These are phyloP conservation scores for Dufourea novaeangliae DNA, from an alignment of 1,140 invertebrate species.

Conservation along the genomic window DNA sequence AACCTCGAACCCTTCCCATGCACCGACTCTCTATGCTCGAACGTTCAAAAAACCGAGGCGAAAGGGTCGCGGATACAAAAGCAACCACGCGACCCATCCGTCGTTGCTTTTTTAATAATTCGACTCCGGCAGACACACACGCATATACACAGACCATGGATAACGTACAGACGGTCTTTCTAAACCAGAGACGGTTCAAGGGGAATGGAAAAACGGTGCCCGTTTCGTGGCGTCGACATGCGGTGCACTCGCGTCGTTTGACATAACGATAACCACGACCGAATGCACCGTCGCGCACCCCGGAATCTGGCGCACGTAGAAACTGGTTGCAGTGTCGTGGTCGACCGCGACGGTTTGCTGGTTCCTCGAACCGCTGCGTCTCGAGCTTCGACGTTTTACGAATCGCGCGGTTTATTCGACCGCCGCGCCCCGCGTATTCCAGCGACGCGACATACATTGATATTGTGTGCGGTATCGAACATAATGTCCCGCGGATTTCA, in stretches of 20 bases:
- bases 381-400: neutral
- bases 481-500: neutral
- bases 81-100: neutral
- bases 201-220: too few species aligned
- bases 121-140: neutral
- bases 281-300: neutral
- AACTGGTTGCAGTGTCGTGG: conserved; percentile 7
- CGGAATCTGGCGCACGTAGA: conserved; percentile 4
- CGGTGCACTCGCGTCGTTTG: conserved; percentile 15
- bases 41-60: conserved; percentile 1
- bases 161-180: too few species aligned
- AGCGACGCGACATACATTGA: neutral
- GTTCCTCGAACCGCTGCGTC: neutral
- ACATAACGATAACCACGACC: conserved; percentile 29
- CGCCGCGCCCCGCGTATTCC: neutral
- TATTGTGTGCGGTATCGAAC: neutral
- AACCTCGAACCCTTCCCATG: neutral
- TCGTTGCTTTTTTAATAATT: conserved; percentile 26
- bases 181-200: too few species aligned
- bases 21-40: neutral
- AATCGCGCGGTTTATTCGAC: conserved; percentile 8
- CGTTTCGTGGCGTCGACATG: neutral
- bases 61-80: conserved; percentile 20
- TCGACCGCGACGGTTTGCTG: conserved; percentile 23
- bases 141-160: too few species aligned